Percentiles rank a stretch among this genome's conserved stretches.
Conservation (phyloP, 2,797 vertebrate species). For the Cygnus olor region DNA sequence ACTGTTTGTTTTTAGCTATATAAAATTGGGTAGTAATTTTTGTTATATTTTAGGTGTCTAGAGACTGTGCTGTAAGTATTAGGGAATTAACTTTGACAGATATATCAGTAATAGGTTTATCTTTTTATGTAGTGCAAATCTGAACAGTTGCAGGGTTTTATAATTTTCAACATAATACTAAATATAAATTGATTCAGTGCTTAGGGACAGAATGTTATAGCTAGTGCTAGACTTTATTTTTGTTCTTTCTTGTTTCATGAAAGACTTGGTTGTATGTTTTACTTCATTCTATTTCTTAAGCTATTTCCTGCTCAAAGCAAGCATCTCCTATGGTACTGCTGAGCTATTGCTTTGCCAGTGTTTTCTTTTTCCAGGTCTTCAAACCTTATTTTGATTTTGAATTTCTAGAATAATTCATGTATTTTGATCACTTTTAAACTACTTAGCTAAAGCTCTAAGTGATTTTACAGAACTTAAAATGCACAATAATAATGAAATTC, state of each 20-base stretch:
- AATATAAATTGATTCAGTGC: slow-evolving; percentile 23
- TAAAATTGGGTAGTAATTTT: not conserved
- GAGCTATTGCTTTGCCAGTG: not conserved
- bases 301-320: not conserved
- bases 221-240: not conserved
- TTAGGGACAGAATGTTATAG: not conserved
- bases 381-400: not conserved
- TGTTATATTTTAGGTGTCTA: slow-evolving; percentile 31
- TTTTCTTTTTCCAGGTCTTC: not conserved
- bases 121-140: slow-evolving; percentile 42
- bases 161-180: not conserved
- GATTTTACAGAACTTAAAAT: slow-evolving; percentile 6
- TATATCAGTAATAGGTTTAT: slow-evolving; percentile 42
- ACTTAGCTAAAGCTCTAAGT: not conserved
- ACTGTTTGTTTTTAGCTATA: not conserved
- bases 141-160: slow-evolving; percentile 13
- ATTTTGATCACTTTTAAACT: not conserved
- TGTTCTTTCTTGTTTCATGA: not conserved
- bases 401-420: not conserved
- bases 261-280: not conserved
- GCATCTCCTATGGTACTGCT: not conserved
- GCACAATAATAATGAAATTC: not conserved
- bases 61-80: slow-evolving; percentile 18
- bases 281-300: not conserved
- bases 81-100: slow-evolving; percentile 57